Conservation (phyloP, 2,797 vertebrate genomes). For the Channa striata region DNA sequence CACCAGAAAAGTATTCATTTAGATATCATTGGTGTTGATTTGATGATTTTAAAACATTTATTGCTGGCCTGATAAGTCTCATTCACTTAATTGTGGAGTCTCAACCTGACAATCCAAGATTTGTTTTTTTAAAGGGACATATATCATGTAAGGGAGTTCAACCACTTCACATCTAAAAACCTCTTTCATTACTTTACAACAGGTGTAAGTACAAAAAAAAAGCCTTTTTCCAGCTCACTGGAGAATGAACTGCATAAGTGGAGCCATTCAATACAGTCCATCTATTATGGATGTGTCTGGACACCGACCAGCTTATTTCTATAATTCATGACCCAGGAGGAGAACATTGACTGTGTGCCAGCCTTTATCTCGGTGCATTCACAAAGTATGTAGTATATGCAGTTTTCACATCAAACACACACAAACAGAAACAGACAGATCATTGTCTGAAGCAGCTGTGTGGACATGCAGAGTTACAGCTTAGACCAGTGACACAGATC, state of each 20-base stretch:
- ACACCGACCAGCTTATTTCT: constrained; percentile 65
- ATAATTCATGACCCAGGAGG: constrained; percentile 74
- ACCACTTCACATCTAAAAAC: constrained; percentile 14
- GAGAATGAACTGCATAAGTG: constrained; percentile 56
- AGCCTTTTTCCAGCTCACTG: constrained; percentile 50
- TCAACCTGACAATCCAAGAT: too few relatives aligned
- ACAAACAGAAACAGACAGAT: constrained; percentile 51
- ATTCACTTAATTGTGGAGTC: too few relatives aligned
- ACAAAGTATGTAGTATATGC: constrained; percentile 50
- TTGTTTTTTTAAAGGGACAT: too few relatives aligned
- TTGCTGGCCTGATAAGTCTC: too few relatives aligned
- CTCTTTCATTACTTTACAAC: constrained; percentile 11
- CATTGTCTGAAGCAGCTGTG: constrained; percentile 63
- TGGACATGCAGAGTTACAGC: constrained; percentile 78
- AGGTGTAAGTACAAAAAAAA: constrained; percentile 7
- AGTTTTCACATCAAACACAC: constrained; percentile 48
- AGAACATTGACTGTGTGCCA: constrained; percentile 45
- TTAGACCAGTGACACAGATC: constrained; percentile 60
- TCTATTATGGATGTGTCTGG: constrained; percentile 75
- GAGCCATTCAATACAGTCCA: constrained; percentile 63
- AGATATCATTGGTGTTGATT: background rate
- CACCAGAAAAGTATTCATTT: background rate
- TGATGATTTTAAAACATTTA: too few relatives aligned
- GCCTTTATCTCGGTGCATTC: constrained; percentile 55
- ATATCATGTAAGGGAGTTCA: background rate